Base-by-base conservation (phyloP, 2,113 vertebrate genomes). In the Nasalis larvatus region DNA sequence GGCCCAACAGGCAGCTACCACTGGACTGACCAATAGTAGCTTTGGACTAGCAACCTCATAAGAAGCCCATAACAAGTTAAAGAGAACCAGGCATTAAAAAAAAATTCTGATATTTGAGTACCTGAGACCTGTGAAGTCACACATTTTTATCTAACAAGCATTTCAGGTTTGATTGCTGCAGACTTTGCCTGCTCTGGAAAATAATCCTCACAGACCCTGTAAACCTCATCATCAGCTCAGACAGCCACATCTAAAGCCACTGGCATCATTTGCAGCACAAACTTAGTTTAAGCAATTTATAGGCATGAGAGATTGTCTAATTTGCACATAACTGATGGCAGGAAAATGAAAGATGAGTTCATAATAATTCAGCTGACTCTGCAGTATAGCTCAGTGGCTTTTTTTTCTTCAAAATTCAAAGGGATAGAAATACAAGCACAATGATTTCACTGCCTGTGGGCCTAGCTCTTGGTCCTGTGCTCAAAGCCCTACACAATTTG, bases 261-360 rank as follows among this genome's bases (percentile, higher is more conserved):
- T 5, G 68, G 76, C 73, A 82, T 90, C 63, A 63, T 81, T 20
- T 92, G 23, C 49, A 77, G 68, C 71, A 84, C 74, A 95, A 95
- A 94, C 87, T 74, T 89, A 91, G 77, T 78, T 81, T 81, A 91
- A 81, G 88, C 30, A 96, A 90, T 95, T 92, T 95, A 92, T 58
- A 81, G 45, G 74, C 88, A 92, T 45, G 77, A 90, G 81, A 89
- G 88, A 88, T 52, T 56, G 37, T 87, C 84, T 92, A 94, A 95
- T 95, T 95, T 97, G 54, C 77, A 86, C 87, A 58, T 86, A 96
- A 97, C 74, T 90, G 82, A 97, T 87, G 20, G 42, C 84, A 95
- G 40, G 68, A 20, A 94, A 96, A 96, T 96, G 87, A 95, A 96
- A 77, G 86, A 95, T 60, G 81, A 87, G 60, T 54, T 76, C 71